Conservation (phyloP, 2,113 vertebrate genomes). For the Setophaga petechia region DNA sequence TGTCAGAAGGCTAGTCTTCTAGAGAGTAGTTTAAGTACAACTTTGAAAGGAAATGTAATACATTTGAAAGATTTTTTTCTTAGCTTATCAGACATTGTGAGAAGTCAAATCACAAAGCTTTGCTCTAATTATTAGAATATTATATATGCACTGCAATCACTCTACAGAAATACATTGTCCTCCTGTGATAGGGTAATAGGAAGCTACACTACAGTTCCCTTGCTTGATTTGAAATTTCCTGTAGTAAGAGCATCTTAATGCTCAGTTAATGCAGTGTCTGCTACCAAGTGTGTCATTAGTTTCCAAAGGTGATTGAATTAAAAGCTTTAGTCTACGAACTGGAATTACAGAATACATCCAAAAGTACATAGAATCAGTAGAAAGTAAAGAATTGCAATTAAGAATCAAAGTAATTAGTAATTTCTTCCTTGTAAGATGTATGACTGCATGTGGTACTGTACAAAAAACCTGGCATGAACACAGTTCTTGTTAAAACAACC, state of each 20-base stretch:
- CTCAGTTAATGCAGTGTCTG: background rate
- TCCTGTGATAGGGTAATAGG: background rate
- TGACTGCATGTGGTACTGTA: background rate
- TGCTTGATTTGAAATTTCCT: background rate
- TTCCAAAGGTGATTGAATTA: background rate
- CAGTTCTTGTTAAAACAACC: background rate
- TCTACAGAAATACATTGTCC: slow-evolving; percentile 23
- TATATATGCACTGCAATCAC: background rate
- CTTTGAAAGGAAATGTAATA: slow-evolving; percentile 52
- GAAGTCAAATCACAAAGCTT: slow-evolving; percentile 43
- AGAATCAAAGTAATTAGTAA: background rate
- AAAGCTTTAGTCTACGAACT: background rate
- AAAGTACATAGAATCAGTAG: background rate
- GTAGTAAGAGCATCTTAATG: background rate
- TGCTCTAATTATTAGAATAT: slow-evolving; percentile 50
- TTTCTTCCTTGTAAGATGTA: background rate
- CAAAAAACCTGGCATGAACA: background rate
- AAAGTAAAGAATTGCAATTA: background rate
- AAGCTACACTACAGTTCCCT: background rate
- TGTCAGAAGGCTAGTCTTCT: slow-evolving; percentile 62
- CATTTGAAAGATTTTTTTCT: slow-evolving; percentile 6
- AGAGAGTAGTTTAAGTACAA: slow-evolving; percentile 35
- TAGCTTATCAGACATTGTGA: slow-evolving; percentile 10
- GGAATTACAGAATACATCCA: background rate
- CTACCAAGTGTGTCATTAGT: background rate